Base-by-base conservation (phyloP, 1,140 invertebrate genomes). In the Trachymyrmex cornetzi region DNA sequence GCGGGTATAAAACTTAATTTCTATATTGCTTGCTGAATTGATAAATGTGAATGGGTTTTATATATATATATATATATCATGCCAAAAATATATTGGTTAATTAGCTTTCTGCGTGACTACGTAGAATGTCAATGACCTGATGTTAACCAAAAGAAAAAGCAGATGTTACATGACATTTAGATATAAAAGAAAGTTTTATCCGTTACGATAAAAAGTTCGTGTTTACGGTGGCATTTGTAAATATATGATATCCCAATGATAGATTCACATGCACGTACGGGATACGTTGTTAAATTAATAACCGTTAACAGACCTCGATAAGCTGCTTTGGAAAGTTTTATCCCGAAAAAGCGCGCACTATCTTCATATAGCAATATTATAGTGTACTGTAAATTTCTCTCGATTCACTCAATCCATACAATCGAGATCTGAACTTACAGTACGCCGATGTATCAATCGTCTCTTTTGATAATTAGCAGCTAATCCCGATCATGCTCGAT, bases 41-140 rank as follows among this genome's bases (percentile, higher is more conserved):
- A 77, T 9, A 61, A 44, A 19, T 24, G 5, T 24, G 5, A 77
- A 24, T 12, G 22, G 4, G 22, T n/a, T 44, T 34, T 34, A 34
- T 34, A 34, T 34, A 5, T 34, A 34, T 34, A 30, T 30, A 30
- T 9, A 24, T 24, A 24, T 38, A 61, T 11, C 16, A 48, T 48
- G 27, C 19, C 77, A 66, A 53, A n/a, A 50, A 22, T n/a, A 22
- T 79, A 50, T 50, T 30, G n/a, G 7, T 64, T 66, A 66, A 53
- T 34, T 34, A 53, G 30, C 44, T 22, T 66, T 53, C 7, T 53
- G 27, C 11, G 9, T 53, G 22, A 16, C 34, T 66, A 50, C 24
- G 44, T 48, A 64, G 14, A 66, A 30, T 72, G 81, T 44, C 44
- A 86, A 77, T 86, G 77, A 89, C 77, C 80, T 53, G 69, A 57